Evolutionary conservation across 92 coral and sea anemone genomes (phyloP).

Genomic region (Pocillopora meandrina): DNA sequence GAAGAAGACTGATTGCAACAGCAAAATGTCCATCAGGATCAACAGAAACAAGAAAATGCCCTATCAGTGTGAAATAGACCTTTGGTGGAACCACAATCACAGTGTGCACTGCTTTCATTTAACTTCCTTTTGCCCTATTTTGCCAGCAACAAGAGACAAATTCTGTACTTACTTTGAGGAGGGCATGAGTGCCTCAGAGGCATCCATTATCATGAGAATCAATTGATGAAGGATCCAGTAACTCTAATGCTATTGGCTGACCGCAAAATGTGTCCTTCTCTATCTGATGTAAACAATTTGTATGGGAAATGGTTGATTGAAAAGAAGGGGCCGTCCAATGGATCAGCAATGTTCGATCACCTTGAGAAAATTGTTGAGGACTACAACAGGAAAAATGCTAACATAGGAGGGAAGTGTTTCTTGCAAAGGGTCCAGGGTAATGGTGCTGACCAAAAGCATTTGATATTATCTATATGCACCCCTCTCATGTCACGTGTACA

Average conservation of each 20-base stretch:
- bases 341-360: constrained; percentile 48
- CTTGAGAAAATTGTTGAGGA: constrained; percentile 35
- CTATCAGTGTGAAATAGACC: constrained; percentile 42
- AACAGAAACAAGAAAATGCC: constrained; percentile 4
- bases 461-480: constrained; percentile 55
- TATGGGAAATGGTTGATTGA: constrained; percentile 49
- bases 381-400: constrained; percentile 37
- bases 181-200: constrained; percentile 62
- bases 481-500: constrained; percentile 71
- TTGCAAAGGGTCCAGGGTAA: constrained; percentile 37
- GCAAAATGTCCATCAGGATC: constrained; percentile 50
- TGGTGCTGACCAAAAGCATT: constrained; percentile 25
- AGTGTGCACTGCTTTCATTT: constrained; percentile 42
- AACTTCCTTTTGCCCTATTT: constrained; percentile 39
- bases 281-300: constrained; percentile 51
- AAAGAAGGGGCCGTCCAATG: constrained; percentile 58
- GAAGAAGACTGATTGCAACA: constrained; percentile 59
- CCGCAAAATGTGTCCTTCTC: constrained; percentile 57
- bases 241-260: constrained; percentile 56
- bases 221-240: constrained; percentile 48
- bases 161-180: constrained; percentile 36
- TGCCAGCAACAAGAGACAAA: constrained; percentile 41
- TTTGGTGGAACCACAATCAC: constrained; percentile 57
- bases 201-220: constrained; percentile 57
- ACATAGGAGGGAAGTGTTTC: constrained; percentile 43